phyloP scores from a whole-genome alignment of 2,113 vertebrate genomes.

The Callaeas wilsoni region DNA sequence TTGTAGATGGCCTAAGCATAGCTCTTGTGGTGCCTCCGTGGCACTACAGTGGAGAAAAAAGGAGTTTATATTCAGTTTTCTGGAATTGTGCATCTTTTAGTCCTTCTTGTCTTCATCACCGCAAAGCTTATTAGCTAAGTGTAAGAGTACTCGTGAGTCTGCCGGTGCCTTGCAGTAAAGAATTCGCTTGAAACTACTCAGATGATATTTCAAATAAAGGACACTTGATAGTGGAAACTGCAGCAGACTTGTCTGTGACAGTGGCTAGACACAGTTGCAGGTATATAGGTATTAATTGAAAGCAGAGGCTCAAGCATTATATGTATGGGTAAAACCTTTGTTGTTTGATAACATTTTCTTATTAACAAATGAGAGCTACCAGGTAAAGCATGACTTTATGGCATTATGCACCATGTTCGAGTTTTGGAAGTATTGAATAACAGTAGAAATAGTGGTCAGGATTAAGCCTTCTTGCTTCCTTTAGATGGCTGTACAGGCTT shows the following conservation, averaged over 20 bases:
- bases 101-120: background rate
- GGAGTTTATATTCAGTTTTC: background rate
- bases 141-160: background rate
- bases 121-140: background rate
- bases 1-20: background rate
- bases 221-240: background rate
- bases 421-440: background rate
- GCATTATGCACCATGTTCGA: background rate
- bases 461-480: background rate
- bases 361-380: background rate
- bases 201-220: background rate
- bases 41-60: background rate
- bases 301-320: fast-evolving
- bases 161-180: fast-evolving
- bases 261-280: fast-evolving
- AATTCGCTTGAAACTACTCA: background rate
- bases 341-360: background rate
- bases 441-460: background rate
- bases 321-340: background rate
- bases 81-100: background rate
- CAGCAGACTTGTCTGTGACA: background rate
- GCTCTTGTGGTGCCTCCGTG: background rate
- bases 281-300: background rate
- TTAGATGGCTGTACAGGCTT: background rate
- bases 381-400: background rate